Conservation (phyloP, 2,113 vertebrate species). For the Neomonachus schauinslandi region DNA sequence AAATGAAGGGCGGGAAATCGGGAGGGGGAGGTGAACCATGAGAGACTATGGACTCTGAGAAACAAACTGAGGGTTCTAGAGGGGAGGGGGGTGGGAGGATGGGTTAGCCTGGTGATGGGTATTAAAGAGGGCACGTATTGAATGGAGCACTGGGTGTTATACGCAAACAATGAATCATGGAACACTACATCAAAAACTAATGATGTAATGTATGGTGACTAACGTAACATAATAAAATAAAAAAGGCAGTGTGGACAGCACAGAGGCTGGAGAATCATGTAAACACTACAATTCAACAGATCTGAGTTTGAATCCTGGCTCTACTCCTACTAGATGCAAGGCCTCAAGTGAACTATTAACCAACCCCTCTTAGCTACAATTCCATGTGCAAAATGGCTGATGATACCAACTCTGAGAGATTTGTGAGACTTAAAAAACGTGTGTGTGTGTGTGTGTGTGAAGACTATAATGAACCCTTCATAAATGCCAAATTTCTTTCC, state of each 20-base stretch:
- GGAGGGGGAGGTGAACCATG: too few species aligned
- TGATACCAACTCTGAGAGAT: neutral
- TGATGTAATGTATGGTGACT: too few species aligned
- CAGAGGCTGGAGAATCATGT: neutral
- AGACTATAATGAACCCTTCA: neutral
- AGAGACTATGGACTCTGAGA: too few species aligned
- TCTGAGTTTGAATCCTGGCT: neutral
- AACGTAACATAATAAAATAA: too few species aligned
- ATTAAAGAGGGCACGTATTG: too few species aligned
- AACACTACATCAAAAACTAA: too few species aligned
- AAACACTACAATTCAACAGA: neutral
- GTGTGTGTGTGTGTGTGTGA: neutral
- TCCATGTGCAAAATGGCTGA: neutral
- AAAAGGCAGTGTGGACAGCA: neutral
- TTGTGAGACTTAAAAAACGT: conserved; percentile 17
- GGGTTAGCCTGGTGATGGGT: too few species aligned
- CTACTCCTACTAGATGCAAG: neutral
- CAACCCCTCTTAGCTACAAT: neutral
- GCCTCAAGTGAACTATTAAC: neutral
- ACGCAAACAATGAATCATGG: too few species aligned
- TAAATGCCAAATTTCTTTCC: neutral
- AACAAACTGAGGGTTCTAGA: too few species aligned
- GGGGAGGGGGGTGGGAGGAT: too few species aligned
- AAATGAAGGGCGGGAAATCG: too few species aligned
- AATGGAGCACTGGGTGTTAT: too few species aligned